Base-by-base conservation (phyloP, 2,113 vertebrate genomes). In the Agapornis roseicollis region DNA sequence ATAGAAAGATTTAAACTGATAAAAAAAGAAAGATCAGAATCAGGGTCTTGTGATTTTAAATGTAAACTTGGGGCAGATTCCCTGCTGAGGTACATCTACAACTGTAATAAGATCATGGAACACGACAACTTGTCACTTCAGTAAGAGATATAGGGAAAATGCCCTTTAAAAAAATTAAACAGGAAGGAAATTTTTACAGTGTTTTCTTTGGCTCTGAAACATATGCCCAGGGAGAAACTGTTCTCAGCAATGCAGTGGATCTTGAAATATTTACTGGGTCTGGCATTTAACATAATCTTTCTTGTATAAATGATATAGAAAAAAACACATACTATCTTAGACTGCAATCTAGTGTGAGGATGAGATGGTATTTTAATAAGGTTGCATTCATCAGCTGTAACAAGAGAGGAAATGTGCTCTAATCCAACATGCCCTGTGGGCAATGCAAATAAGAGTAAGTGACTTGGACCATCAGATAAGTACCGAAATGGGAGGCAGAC, bases 241-340 rank as follows among this genome's bases (percentile, higher is more conserved):
- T 94, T 97, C 96, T 96, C 87, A 95, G 94, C 89, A 89, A 89
- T 55, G 91, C 93, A 94, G 92, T 83, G 95, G 81, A 94, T 97
- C 95, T 94, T 97, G 96, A 96, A 97, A 96, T 95, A 97, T 95
- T 96, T 97, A 97, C 88, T 95, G 90, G 89, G 76, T 94, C 87
- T 97, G 90, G 95, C 96, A 97, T 95, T 96, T 96, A 96, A 96
- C 96, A 94, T 95, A 95, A 97, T 96, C 92, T 95, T 96, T 88
- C 93, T 92, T 93, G 93, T 97, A 95, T 90, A 96, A 97, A 96
- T 18, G 88, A 93, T 92, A 96, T 85, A 95, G 94, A 89, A 96
- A 96, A 94, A 94, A 94, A 87, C 88, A 94, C 85, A 49, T 79
- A 94, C 71, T 96, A 96, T 97, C 96, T 96, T 90, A 94, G 91